Evolutionary conservation across 2,888 invertebrate species (phyloP).

Genomic region (Synergus gifuensis): DNA sequence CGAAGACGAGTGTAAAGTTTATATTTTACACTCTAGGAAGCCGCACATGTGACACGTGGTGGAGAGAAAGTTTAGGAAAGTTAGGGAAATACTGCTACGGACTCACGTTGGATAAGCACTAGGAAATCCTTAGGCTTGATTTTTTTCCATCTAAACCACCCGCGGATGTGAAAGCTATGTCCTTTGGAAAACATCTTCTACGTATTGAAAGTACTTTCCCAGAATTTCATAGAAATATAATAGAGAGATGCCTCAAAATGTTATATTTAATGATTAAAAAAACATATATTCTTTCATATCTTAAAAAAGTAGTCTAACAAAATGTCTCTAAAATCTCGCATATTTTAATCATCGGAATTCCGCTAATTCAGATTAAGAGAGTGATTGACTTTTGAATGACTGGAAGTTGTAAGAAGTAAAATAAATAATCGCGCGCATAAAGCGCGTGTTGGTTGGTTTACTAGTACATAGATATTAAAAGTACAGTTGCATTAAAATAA

Average conservation of each 20-base stretch:
- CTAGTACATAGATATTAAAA: background rate
- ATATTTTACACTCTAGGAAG: constrained; percentile 21
- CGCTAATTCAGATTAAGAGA: no score
- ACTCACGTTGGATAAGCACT: constrained; percentile 37
- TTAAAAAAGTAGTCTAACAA: no score
- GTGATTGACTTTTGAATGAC: no score
- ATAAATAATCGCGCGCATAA: no score
- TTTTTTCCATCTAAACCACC: constrained; percentile 23
- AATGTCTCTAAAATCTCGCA: no score
- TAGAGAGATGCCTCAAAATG: no score
- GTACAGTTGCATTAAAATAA: background rate
- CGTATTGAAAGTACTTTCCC: background rate
- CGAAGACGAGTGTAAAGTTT: constrained; percentile 9
- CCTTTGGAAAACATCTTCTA: constrained; percentile 31
- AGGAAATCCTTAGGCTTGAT: constrained; percentile 30
- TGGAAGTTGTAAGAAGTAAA: no score
- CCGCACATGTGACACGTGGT: constrained; percentile 39
- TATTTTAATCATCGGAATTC: no score
- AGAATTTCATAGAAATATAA: background rate
- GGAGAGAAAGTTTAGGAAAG: constrained; percentile 27
- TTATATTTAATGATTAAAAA: no score
- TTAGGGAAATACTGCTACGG: background rate
- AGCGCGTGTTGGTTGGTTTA: background rate
- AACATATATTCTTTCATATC: no score
- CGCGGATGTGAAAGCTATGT: constrained; percentile 34